These are phyloP conservation scores for Prionailurus bengalensis DNA, from an alignment of 2,113 vertebrate species.

Conservation along the genomic window DNA sequence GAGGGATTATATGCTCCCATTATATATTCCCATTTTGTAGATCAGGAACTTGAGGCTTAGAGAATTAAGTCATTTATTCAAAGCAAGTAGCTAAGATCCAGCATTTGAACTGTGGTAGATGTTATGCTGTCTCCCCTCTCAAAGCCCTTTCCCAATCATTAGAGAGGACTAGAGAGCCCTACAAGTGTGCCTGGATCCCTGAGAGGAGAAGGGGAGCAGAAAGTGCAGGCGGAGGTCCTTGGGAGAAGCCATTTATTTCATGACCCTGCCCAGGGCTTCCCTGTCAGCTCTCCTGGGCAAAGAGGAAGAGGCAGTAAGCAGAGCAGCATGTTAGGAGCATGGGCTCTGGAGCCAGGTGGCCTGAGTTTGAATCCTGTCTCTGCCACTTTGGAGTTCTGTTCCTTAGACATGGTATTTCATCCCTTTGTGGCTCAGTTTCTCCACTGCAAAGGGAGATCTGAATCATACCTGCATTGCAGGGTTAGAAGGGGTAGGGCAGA, in stretches of 20 bases:
- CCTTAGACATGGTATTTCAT: not conserved
- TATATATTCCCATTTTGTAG: not conserved
- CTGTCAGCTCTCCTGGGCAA: not conserved
- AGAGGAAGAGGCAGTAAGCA: not conserved
- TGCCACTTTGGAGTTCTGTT: not conserved
- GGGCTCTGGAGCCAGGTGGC: not conserved
- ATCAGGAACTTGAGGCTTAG: conserved; percentile 9
- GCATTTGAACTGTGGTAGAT: not conserved
- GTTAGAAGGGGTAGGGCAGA: not conserved
- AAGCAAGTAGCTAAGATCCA: not conserved
- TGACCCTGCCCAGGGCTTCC: not conserved
- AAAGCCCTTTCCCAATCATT: not conserved
- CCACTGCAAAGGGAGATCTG: not conserved
- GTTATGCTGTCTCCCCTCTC: not conserved
- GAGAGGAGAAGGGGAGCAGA: no score
- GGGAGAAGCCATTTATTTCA: not conserved
- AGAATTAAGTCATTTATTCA: not conserved
- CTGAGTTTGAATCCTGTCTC: not conserved
- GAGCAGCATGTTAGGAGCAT: not conserved
- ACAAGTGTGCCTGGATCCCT: not conserved
- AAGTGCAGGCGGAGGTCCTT: no score
- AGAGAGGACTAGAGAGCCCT: not conserved
- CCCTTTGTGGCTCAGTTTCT: not conserved
- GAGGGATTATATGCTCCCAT: not conserved
- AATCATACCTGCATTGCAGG: not conserved